These are phyloP conservation scores for Tetramorium alpestre DNA, from an alignment of 1,140 invertebrate genomes.

Conservation along the genomic window DNA sequence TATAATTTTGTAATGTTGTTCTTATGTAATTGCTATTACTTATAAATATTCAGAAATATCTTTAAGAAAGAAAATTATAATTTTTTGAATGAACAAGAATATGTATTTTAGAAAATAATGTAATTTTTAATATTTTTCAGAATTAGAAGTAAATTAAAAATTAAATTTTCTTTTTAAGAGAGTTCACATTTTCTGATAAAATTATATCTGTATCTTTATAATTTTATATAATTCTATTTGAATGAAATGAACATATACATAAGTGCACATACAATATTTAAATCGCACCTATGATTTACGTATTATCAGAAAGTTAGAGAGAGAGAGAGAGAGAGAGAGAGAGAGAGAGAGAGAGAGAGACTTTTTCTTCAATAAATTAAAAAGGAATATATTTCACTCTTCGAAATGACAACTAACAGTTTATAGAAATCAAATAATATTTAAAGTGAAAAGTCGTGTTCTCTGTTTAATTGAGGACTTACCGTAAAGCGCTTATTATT, in stretches of 20 bases:
- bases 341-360: no score
- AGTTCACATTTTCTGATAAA: neutral
- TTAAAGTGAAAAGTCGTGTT: neutral
- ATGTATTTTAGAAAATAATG: neutral
- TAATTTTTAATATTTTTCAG: neutral
- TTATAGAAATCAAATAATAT: neutral
- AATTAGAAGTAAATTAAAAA: neutral
- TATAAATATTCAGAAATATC: neutral
- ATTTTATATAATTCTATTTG: neutral
- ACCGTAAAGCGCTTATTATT: neutral
- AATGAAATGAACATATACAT: neutral
- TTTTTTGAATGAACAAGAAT: neutral
- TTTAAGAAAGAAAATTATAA: neutral
- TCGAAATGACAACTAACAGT: neutral
- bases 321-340: no score
- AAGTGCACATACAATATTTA: neutral
- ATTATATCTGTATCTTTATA: neutral
- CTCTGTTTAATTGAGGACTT: conserved; percentile 4
- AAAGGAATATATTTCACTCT: neutral
- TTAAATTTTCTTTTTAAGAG: neutral
- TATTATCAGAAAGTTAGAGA: neutral
- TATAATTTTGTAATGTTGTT: neutral
- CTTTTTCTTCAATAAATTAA: neutral
- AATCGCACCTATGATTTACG: neutral
- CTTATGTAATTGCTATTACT: neutral